A percentile compares a stretch with the other conserved stretches of the same genome.
These are phyloP conservation scores for Microtus richardsoni DNA, from an alignment of 2,113 vertebrate species.

Conservation along the genomic window DNA sequence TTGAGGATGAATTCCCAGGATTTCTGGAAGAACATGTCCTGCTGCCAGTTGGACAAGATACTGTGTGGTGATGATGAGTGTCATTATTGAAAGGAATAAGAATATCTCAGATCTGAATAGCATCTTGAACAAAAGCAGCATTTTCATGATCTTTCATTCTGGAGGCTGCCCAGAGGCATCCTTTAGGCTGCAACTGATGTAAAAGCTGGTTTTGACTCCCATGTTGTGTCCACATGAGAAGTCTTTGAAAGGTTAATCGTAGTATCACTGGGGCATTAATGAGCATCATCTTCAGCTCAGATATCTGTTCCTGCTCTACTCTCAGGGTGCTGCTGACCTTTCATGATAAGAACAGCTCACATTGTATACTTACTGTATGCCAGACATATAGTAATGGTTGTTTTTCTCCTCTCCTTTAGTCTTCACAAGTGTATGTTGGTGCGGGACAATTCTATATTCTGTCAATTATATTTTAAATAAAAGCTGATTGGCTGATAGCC, in stretches of 20 bases:
- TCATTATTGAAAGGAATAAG: not conserved
- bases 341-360: not conserved
- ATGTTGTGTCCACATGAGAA: slow-evolving; percentile 16
- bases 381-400: not conserved
- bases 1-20: slow-evolving; percentile 8
- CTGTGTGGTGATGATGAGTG: not conserved
- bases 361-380: not conserved
- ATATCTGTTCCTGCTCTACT: not conserved
- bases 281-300: not conserved
- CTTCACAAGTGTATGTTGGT: not conserved
- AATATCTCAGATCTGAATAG: not conserved
- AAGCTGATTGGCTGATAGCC: too few species aligned
- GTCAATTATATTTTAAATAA: too few species aligned
- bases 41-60: not conserved
- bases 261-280: not conserved
- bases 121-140: not conserved
- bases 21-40: slow-evolving; percentile 31
- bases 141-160: not conserved
- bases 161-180: not conserved
- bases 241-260: not conserved
- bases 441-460: too few species aligned
- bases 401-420: not conserved
- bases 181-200: not conserved
- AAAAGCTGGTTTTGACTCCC: slow-evolving; percentile 1
- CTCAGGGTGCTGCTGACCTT: slow-evolving; percentile 11